A percentile compares a stretch with the other conserved stretches of the same genome.
These are phyloP conservation scores for Hirudinaria manillensis DNA, from an alignment of 2,888 invertebrate species.

Conservation along the genomic window DNA sequence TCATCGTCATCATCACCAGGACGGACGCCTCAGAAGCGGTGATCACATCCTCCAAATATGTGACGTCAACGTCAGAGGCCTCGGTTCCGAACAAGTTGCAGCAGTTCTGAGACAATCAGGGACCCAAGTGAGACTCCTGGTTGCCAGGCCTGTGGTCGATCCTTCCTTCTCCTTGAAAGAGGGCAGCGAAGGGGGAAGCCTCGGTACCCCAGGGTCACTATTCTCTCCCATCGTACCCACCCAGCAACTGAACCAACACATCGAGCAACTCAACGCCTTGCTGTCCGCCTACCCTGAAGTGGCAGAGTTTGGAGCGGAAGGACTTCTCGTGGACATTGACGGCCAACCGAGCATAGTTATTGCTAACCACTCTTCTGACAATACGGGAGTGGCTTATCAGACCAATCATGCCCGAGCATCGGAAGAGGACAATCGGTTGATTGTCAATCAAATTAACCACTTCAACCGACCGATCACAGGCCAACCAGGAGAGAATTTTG, in stretches of 20 bases:
- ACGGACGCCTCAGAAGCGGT: slow-evolving; percentile 87
- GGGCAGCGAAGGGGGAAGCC: neutral
- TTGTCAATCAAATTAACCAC: no score
- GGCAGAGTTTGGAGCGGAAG: slow-evolving; percentile 12
- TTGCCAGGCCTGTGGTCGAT: slow-evolving; percentile 65
- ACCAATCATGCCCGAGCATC: neutral
- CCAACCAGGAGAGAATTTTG: no score
- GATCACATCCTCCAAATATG: slow-evolving; percentile 86
- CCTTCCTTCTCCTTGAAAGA: slow-evolving; percentile 36
- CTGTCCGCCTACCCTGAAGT: slow-evolving; percentile 30
- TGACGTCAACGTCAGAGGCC: slow-evolving; percentile 86
- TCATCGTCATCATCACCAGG: slow-evolving; percentile 59
- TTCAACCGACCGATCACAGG: no score
- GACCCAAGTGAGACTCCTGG: slow-evolving; percentile 85
- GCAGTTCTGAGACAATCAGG: slow-evolving; percentile 90
- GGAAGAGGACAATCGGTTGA: no score
- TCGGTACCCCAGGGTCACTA: neutral
- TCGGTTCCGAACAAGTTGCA: slow-evolving; percentile 89
- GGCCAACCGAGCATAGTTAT: neutral
- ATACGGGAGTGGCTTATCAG: neutral
- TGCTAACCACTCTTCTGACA: neutral
- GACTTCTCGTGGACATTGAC: neutral
- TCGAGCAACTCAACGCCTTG: slow-evolving; percentile 52
- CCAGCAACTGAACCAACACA: slow-evolving; percentile 74
- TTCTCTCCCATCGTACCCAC: slow-evolving; percentile 66